A percentile compares a stretch with the other conserved stretches of the same genome.
phyloP scores from a whole-genome alignment of 2,113 vertebrate genomes.

The Lethenteron reissneri region DNA sequence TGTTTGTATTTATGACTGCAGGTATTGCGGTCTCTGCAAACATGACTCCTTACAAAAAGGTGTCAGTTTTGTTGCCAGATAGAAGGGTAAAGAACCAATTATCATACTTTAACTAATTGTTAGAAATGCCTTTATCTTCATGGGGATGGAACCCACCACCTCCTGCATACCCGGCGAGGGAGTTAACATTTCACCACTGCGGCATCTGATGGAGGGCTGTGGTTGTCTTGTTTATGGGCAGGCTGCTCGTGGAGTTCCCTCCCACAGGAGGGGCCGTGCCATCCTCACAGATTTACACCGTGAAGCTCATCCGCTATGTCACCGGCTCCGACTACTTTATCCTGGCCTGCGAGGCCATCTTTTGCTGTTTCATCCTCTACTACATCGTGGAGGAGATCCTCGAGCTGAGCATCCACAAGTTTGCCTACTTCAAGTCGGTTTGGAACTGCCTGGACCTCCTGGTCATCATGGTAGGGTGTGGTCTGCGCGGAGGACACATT shows the following conservation, averaged over 20 bases:
- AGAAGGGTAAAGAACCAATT: no score
- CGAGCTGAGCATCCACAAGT: slow-evolving; percentile 17
- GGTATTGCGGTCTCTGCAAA: no score
- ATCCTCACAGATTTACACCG: slow-evolving; percentile 20
- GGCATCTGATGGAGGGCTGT: no score
- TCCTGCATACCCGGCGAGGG: no score
- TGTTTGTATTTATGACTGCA: no score
- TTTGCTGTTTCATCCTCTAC: slow-evolving; percentile 20
- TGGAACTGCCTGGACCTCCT: slow-evolving; percentile 26
- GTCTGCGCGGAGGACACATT: no score
- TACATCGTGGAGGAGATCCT: slow-evolving; percentile 17
- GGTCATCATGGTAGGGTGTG: slow-evolving; percentile 15
- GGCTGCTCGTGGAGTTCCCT: slow-evolving; percentile 29
- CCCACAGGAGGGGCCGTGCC: slow-evolving; percentile 19
- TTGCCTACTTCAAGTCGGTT: slow-evolving; percentile 18
- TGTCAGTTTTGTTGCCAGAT: no score
- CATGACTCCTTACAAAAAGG: no score
- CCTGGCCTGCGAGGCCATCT: slow-evolving; percentile 21
- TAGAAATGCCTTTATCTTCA: no score
- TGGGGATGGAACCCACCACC: no score
- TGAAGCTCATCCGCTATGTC: slow-evolving; percentile 22
- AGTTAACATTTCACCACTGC: no score
- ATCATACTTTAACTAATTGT: no score
- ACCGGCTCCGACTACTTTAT: slow-evolving; percentile 19
- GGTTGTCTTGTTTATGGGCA: slow-evolving; percentile 10